Evolutionary conservation across 2,797 vertebrate genomes (phyloP).

Genomic region (Sebastolobus altivelis): DNA sequence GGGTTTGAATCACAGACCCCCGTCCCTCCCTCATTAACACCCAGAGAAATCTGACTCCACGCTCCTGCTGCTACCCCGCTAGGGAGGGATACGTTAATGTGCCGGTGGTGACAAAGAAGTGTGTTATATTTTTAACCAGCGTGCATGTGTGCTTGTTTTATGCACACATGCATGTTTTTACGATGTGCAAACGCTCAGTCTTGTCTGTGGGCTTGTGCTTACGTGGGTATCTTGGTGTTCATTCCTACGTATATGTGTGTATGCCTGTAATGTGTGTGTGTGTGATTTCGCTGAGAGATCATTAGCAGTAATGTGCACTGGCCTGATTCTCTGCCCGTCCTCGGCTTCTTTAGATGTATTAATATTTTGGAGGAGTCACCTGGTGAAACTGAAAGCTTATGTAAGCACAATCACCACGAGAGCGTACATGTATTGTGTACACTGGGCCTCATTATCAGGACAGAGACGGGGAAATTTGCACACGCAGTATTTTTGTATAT

Average conservation of each 20-base stretch:
- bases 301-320: slow-evolving; percentile 62
- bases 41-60: slow-evolving; percentile 23
- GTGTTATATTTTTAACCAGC: slow-evolving; percentile 17
- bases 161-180: background rate
- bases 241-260: background rate
- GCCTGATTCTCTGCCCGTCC: slow-evolving; percentile 57
- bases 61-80: slow-evolving; percentile 13
- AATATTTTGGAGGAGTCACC: slow-evolving; percentile 69
- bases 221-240: background rate
- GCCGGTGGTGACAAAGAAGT: slow-evolving; percentile 1
- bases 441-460: slow-evolving; percentile 48
- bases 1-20: slow-evolving; percentile 41
- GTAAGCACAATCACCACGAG: slow-evolving; percentile 50
- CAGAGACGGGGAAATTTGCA: slow-evolving; percentile 23
- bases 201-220: background rate
- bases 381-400: slow-evolving; percentile 63
- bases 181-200: background rate
- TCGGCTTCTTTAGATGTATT: slow-evolving; percentile 55
- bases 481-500: slow-evolving; percentile 9
- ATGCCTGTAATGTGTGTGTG: slow-evolving; percentile 6
- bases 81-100: slow-evolving; percentile 1
- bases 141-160: background rate
- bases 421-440: slow-evolving; percentile 2
- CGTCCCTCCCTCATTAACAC: slow-evolving; percentile 52
- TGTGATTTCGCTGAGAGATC: slow-evolving; percentile 53